Conservation (phyloP, 1,140 invertebrate species). For the Pseudomyrmex dendroicus region DNA sequence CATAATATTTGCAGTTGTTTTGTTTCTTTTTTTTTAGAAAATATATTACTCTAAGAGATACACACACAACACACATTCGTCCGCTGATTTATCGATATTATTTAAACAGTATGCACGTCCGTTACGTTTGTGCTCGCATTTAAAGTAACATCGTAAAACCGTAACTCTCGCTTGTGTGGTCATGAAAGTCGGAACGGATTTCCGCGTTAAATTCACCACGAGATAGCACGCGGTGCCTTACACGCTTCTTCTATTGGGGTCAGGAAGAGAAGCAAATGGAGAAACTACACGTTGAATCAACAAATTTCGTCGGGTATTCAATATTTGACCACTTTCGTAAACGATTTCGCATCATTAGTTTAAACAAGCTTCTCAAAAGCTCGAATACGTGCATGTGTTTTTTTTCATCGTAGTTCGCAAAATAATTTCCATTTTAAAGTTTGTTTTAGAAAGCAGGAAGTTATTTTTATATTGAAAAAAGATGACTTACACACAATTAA, state of each 20-base stretch:
- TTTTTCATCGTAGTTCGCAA: too few species aligned
- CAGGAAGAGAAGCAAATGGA: constrained; percentile 23
- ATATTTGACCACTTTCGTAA: neutral
- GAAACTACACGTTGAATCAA: constrained; percentile 8
- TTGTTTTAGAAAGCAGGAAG: too few species aligned
- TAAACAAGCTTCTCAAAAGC: neutral
- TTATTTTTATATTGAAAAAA: too few species aligned
- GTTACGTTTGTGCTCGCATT: neutral
- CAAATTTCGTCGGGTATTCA: constrained; percentile 8
- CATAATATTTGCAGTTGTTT: neutral
- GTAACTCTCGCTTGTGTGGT: constrained; percentile 24
- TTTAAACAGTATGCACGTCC: neutral
- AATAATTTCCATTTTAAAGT: too few species aligned
- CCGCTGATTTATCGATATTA: neutral
- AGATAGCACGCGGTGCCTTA: constrained; percentile 14
- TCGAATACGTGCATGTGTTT: neutral
- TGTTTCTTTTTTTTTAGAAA: neutral
- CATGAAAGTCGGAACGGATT: constrained; percentile 66
- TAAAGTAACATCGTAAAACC: constrained; percentile 21
- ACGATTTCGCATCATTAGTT: neutral
- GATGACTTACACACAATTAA: too few species aligned
- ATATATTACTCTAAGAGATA: too few species aligned
- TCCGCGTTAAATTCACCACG: constrained; percentile 59
- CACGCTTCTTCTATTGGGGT: neutral
- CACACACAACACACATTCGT: too few species aligned